These are phyloP conservation scores for Entomyzon cyanotis DNA, from an alignment of 2,113 vertebrate species.

Conservation along the genomic window DNA sequence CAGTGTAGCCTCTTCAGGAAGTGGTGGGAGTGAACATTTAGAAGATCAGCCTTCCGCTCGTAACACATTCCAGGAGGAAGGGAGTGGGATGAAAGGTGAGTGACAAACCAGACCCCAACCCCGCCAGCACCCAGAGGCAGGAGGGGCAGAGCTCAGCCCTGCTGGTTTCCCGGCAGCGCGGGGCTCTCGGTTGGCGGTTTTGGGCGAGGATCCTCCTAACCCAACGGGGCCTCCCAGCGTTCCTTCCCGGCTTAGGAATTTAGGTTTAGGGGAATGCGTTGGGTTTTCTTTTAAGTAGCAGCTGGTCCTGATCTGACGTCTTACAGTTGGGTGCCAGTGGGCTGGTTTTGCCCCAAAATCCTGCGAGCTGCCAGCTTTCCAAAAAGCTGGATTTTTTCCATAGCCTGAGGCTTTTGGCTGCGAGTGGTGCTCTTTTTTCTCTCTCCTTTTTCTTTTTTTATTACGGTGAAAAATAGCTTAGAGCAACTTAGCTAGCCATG, in stretches of 20 bases:
- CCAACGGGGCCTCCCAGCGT: neutral
- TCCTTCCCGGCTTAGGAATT: neutral
- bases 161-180: neutral
- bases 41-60: conserved; percentile 90
- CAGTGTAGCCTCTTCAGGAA: conserved; percentile 98
- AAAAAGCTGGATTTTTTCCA: neutral
- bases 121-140: neutral
- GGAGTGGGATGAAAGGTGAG: conserved; percentile 99
- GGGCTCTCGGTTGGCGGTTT: neutral
- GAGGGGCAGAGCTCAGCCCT: neutral
- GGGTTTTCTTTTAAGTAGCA: neutral
- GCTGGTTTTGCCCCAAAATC: neutral
- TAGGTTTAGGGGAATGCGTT: neutral
- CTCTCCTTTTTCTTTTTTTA: neutral
- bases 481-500: neutral
- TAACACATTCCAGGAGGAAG: conserved; percentile 96
- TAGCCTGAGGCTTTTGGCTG: conserved; percentile 9
- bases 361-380: neutral
- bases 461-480: neutral
- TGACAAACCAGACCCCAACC: conserved; percentile 38
- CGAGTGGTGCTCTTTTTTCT: neutral
- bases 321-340: neutral
- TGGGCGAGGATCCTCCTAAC: neutral
- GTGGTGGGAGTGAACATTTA: conserved; percentile 97
- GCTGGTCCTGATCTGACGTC: neutral